Base-by-base conservation (phyloP, 2,888 invertebrate genomes). In the Linyphia triangularis region DNA sequence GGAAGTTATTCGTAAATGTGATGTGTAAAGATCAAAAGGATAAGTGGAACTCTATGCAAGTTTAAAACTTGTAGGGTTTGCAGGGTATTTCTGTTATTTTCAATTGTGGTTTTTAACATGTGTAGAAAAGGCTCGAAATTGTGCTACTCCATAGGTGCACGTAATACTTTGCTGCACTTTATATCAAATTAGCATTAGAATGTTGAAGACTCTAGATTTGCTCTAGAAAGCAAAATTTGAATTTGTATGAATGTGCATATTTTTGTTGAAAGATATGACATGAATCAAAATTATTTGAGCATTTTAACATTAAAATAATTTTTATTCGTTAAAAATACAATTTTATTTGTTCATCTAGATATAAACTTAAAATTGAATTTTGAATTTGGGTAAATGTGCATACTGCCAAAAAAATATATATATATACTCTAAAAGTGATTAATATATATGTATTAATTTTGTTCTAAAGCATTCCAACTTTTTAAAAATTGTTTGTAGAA, bases 21-120 rank as follows among this genome's bases (percentile, higher is more conserved):
- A 78, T 78, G 85, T 85, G 51, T 51, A 59, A 78, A 78, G 85
- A 85, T 85, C 85, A 85, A 85, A 85, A 75, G 59, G 37, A 67
- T 69, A 69, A 69, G 37, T 78, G 78, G 78, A 85, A 85, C 70
- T 85, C 70, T 78, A 70, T 70, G 85, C 37, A 78, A 85, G 77
- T 85, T 85, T 22, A 70, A 77, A 78, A 43, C 85, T 70, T 85
- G 43, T 69, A 85, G 69, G 69, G 85, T 85, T 69, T 77, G 85
- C 85, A 85, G 85, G 85, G 85, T 85, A 85, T 70, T 69, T 59
- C 30, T 85, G 83, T 75, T 83, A 19, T 33, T 67, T 72, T 28
- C n/a, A 22, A 26, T 67, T 75, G 24, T 67, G 67, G 67, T 57
- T 75, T 78, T 85, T 67, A 61, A 51, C 69, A 61, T 61, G 28